Evolutionary conservation across 2,797 vertebrate species (phyloP).

Genomic region (Cyprinella venusta): DNA sequence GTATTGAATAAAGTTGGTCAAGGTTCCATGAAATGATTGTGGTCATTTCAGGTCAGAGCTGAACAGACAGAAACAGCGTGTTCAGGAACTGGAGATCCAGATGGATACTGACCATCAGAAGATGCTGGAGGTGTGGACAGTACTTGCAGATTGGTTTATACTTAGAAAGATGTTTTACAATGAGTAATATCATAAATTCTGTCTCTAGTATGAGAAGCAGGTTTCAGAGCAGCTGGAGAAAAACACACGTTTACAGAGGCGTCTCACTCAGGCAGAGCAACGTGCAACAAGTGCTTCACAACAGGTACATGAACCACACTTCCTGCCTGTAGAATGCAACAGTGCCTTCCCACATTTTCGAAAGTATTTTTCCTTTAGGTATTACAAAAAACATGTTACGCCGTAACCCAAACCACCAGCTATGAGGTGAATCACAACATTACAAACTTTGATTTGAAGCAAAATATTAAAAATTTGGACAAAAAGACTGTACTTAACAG

Average conservation of each 20-base stretch:
- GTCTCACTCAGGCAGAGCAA: slow-evolving; percentile 87
- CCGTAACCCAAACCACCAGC: not conserved
- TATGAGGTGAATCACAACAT: too few species aligned
- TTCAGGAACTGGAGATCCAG: slow-evolving; percentile 84
- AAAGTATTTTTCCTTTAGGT: not conserved
- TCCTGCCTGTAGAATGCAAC: not conserved
- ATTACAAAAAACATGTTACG: not conserved
- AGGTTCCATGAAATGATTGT: slow-evolving; percentile 5
- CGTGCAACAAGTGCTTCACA: slow-evolving; percentile 83
- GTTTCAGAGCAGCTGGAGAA: slow-evolving; percentile 85
- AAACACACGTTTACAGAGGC: slow-evolving; percentile 84
- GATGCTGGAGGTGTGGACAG: slow-evolving; percentile 81
- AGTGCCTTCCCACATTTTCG: not conserved
- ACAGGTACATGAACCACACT: slow-evolving; percentile 77
- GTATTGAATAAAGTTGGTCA: not conserved
- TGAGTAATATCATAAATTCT: not conserved
- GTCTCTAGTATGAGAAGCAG: slow-evolving; percentile 83
- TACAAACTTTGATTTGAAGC: not conserved
- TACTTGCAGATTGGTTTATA: not conserved
- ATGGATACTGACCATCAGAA: slow-evolving; percentile 83
- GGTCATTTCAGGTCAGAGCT: slow-evolving; percentile 82
- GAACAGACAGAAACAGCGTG: slow-evolving; percentile 85
- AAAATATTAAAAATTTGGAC: not conserved
- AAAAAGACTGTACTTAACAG: not conserved
- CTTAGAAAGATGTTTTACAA: not conserved